These are phyloP conservation scores for Arctocebus calabarensis DNA, from an alignment of 2,797 vertebrate genomes.

Conservation along the genomic window DNA sequence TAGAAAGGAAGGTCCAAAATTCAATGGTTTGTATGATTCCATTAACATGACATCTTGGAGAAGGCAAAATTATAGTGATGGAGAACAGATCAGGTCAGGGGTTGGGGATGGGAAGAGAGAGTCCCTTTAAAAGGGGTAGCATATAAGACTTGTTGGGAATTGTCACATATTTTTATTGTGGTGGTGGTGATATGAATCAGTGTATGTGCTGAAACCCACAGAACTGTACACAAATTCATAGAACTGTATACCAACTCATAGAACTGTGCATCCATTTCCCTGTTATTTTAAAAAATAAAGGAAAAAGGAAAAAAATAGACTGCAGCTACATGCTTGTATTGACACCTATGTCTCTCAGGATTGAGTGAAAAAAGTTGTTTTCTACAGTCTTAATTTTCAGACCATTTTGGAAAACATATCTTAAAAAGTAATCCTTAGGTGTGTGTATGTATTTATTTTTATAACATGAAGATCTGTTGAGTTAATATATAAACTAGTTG, in stretches of 20 bases:
- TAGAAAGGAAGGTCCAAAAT: conserved; percentile 10
- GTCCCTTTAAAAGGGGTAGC: background rate
- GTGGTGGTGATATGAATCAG: background rate
- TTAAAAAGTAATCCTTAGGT: conserved; percentile 47
- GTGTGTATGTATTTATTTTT: background rate
- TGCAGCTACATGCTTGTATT: background rate
- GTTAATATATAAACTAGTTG: conserved; percentile 14
- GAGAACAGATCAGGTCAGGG: background rate
- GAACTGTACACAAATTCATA: too few species aligned
- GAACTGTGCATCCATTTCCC: background rate
- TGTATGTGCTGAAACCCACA: background rate
- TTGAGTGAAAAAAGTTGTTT: conserved; percentile 44
- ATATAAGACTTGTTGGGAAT: background rate
- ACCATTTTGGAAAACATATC: conserved; percentile 6
- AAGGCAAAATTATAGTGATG: conserved; percentile 16
- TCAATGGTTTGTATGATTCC: background rate
- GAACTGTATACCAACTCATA: background rate
- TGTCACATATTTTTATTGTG: background rate
- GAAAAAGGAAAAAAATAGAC: background rate
- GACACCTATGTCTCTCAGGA: background rate
- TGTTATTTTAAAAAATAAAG: conserved; percentile 12
- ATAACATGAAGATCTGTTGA: conserved; percentile 41
- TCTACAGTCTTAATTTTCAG: conserved; percentile 47
- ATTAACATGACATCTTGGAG: background rate
- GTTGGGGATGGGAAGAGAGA: background rate